Percentiles rank a stretch among this genome's conserved stretches.
Evolutionary conservation across 1,140 invertebrate species (phyloP).

Genomic region (Mesaphorura yosii): DNA sequence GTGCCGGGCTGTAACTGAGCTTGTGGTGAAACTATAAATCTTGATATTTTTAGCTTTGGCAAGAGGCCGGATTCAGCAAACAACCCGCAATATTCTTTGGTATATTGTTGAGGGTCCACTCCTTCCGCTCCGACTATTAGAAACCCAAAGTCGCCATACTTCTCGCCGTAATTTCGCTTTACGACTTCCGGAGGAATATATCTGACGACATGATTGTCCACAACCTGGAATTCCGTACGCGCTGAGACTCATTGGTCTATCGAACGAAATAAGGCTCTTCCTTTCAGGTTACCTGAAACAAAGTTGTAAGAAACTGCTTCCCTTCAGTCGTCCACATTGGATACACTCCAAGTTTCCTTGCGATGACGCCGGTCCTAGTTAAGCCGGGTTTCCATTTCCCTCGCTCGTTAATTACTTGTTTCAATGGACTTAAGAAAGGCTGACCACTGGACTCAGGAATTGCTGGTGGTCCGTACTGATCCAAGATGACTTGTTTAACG

Average conservation of each 20-base stretch:
- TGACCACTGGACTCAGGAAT: constrained; percentile 37
- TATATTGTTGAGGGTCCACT: constrained; percentile 71
- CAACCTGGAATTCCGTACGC: constrained; percentile 47
- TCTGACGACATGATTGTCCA: constrained; percentile 91
- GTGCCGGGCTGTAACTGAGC: constrained; percentile 81
- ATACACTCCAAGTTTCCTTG: constrained; percentile 82
- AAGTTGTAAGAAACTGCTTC: constrained; percentile 58
- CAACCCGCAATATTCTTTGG: constrained; percentile 75
- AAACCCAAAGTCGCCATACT: constrained; percentile 47
- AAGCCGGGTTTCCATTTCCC: constrained; percentile 51
- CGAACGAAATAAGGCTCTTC: neutral
- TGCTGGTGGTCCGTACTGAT: constrained; percentile 45
- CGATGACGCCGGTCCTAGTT: constrained; percentile 71
- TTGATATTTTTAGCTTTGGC: constrained; percentile 68
- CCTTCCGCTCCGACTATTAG: constrained; percentile 81
- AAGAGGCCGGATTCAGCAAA: constrained; percentile 77
- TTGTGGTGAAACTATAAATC: constrained; percentile 77
- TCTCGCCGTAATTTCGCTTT: constrained; percentile 41
- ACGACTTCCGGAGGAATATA: constrained; percentile 68
- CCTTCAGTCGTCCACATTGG: constrained; percentile 87
- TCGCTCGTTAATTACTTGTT: constrained; percentile 42
- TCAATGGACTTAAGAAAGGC: constrained; percentile 43
- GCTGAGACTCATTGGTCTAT: constrained; percentile 2
- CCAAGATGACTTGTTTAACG: constrained; percentile 60
- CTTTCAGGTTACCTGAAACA: constrained; percentile 61